Evolutionary conservation across 2,113 vertebrate species (phyloP), one percentile per base, ranked within the genome.

Genomic region (Vireo altiloquus): DNA sequence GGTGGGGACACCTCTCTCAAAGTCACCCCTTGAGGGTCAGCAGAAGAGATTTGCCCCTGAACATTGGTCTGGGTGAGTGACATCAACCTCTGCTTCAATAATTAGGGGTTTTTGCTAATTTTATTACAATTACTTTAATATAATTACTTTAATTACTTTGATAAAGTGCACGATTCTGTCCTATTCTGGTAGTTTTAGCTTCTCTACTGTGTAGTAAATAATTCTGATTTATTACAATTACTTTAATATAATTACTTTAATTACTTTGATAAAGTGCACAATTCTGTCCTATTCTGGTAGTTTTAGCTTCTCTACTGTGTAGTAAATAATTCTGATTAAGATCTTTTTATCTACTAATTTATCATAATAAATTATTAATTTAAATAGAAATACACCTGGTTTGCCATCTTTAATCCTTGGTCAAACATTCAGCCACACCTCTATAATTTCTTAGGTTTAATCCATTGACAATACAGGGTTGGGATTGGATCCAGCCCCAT

Each of bases 401-500:
- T 66, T 57, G 20, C 31, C 44, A 7, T 25, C 31, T 50, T 76
- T 31, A 76, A 31, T 50, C 37, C 52, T 30, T 25, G 31, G 20
- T 31, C 9, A 31, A 86, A 42, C 2, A 16, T 66, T 35, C 35
- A 42, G 4, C 5, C 20, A 35, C 35, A 40, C 10, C 9, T 76
- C 31, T 42, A 0, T 9, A 25, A 50, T 11, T 42, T 25, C 52
- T 66, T 21, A 31, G 44, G 42, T 50, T 85, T 42, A 50, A 57
- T 31, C 35, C 0, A 0, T 3, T 42, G 35, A 14, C 10, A 25
- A 1, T 20, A 6, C 0, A 0, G 60, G 21, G 52, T 2, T 35
- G 42, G 52, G 13, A 25, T 17, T 66, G 35, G 30, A 49, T 85
- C 35, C 42, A 65, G 30, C 24, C 35, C 42, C 42, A 5, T 19